Conservation (phyloP, 2,113 vertebrate species). For the Anthoscopus minutus region DNA sequence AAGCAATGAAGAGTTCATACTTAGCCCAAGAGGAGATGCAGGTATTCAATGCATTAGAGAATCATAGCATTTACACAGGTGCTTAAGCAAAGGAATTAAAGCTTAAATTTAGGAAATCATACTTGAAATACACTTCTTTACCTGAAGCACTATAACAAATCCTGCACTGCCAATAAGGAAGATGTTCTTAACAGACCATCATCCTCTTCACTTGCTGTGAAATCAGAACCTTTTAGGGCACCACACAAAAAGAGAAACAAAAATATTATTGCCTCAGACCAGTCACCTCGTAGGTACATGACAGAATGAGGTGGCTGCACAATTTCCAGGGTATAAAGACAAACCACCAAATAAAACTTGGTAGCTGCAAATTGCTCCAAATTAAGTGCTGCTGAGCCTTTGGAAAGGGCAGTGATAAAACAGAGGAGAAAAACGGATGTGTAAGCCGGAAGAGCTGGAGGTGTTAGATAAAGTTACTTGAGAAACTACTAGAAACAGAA, state of each 20-base stretch:
- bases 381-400: neutral
- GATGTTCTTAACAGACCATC: neutral
- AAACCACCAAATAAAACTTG: neutral
- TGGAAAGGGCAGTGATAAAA: neutral
- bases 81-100: neutral
- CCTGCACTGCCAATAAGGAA: neutral
- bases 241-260: neutral
- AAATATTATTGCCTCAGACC: neutral
- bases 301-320: neutral
- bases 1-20: neutral
- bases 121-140: neutral
- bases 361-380: neutral
- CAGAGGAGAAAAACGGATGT: neutral
- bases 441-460: neutral
- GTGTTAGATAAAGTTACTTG: neutral
- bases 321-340: neutral
- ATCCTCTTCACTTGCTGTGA: neutral
- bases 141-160: neutral
- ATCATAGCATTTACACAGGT: neutral
- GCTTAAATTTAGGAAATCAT: neutral
- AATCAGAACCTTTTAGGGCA: neutral
- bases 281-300: fast-evolving
- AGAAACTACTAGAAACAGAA: neutral
- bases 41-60: neutral
- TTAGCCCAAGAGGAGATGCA: neutral